Evolutionary conservation across 1,140 invertebrate genomes (phyloP).

Genomic region (Drosophila triauraria): DNA sequence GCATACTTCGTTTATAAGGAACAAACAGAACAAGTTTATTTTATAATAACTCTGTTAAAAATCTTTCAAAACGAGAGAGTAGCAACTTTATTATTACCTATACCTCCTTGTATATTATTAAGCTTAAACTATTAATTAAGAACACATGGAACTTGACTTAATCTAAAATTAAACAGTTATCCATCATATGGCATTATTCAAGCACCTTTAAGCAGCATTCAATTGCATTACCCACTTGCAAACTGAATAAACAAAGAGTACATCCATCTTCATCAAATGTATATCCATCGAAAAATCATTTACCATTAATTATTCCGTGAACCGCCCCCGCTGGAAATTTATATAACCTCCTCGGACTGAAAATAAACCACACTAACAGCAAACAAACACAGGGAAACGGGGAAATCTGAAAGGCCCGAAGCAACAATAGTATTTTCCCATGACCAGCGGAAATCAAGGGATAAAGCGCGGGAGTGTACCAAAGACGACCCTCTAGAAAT

Average conservation of each 20-base stretch:
- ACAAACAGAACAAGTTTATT: too few relatives aligned
- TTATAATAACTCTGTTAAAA: too few relatives aligned
- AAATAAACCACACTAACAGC: slow-evolving; percentile 35
- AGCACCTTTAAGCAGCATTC: neutral
- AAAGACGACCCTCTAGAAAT: slow-evolving; percentile 24
- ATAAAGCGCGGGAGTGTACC: slow-evolving; percentile 3
- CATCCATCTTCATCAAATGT: slow-evolving; percentile 46
- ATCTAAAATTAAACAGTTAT: neutral
- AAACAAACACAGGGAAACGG: slow-evolving; percentile 39
- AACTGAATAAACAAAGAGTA: slow-evolving; percentile 3
- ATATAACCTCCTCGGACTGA: slow-evolving; percentile 17
- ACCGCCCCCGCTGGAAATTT: slow-evolving; percentile 6
- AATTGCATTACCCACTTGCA: slow-evolving; percentile 1
- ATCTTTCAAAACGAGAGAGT: too few relatives aligned
- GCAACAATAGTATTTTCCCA: slow-evolving; percentile 28
- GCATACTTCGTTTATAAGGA: too few relatives aligned
- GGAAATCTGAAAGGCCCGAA: slow-evolving; percentile 28
- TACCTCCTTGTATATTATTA: neutral
- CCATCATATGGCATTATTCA: slow-evolving; percentile 7
- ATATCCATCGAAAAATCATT: slow-evolving; percentile 35
- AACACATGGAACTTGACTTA: neutral
- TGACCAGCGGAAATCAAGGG: slow-evolving; percentile 15
- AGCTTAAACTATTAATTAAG: neutral
- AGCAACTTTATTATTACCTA: neutral
- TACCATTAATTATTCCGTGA: slow-evolving; percentile 40